Evolutionary conservation across 2,113 vertebrate genomes (phyloP).

Genomic region (Xenus cinereus): DNA sequence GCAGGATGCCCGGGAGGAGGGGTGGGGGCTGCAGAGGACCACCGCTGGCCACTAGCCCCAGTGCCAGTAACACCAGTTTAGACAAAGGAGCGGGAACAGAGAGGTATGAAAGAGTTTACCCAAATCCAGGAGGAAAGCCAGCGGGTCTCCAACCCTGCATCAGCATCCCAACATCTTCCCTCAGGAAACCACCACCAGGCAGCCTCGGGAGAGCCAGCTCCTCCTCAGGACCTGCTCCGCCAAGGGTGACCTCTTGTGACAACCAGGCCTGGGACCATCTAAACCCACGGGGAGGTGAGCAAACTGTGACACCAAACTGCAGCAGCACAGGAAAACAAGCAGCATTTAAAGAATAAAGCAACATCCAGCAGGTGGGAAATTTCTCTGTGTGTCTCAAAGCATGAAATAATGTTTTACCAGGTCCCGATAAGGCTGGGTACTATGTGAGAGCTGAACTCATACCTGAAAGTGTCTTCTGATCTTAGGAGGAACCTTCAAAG

Average conservation of each 20-base stretch:
- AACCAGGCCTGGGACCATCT: neutral
- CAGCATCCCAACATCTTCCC: neutral
- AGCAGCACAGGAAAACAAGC: neutral
- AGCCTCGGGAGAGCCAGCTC: neutral
- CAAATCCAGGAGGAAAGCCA: neutral
- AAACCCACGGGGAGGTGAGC: accelerated
- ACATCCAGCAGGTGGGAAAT: neutral
- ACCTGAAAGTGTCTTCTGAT: neutral
- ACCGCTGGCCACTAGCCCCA: neutral
- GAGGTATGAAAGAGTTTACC: neutral
- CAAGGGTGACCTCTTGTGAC: neutral
- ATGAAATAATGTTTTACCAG: neutral
- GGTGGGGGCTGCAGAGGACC: neutral
- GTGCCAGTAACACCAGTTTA: neutral
- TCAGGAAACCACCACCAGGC: accelerated
- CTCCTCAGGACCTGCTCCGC: neutral
- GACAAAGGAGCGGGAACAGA: neutral
- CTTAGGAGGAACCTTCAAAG: neutral
- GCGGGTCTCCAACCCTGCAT: neutral
- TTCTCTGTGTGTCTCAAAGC: neutral
- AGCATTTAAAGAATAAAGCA: neutral
- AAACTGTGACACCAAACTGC: neutral
- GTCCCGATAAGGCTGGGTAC: neutral
- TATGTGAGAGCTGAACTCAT: neutral
- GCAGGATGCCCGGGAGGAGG: accelerated